phyloP scores from a whole-genome alignment of 2,888 invertebrate genomes.

The Agrilus mali region DNA sequence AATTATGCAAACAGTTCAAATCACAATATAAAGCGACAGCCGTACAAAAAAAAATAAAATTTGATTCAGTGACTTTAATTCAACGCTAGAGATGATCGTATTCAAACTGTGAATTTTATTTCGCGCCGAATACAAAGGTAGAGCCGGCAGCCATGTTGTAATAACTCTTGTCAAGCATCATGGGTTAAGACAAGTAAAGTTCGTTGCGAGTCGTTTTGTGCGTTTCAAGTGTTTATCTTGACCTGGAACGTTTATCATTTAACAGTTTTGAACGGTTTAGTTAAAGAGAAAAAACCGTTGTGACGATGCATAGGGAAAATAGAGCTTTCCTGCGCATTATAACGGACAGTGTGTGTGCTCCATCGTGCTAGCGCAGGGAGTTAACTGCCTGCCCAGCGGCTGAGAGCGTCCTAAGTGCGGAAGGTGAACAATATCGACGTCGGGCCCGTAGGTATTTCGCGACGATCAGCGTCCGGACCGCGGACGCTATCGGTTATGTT shows the following conservation, averaged over 20 bases:
- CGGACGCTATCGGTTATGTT: constrained; percentile 31
- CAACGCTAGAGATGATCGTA: no score
- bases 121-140: constrained; percentile 33
- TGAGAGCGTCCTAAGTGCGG: constrained; percentile 34
- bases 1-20: no score
- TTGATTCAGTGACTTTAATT: no score
- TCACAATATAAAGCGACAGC: no score
- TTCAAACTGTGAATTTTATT: constrained; percentile 10
- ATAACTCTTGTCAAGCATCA: constrained; percentile 35
- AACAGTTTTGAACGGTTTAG: constrained; percentile 11
- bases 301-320: constrained; percentile 14
- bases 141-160: constrained; percentile 38
- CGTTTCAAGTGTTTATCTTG: constrained; percentile 7
- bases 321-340: constrained; percentile 33
- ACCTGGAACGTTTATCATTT: constrained; percentile 13
- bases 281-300: constrained; percentile 5
- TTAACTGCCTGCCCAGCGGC: constrained; percentile 31
- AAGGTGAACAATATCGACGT: constrained; percentile 31
- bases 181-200: constrained; percentile 32
- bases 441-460: constrained; percentile 24
- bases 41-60: no score
- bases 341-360: constrained; percentile 34
- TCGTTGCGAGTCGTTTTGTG: constrained; percentile 21
- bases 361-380: constrained; percentile 39
- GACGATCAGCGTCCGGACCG: constrained; percentile 23